Conservation (phyloP, 2,888 invertebrate species). For the Cheilosia scutellata region DNA sequence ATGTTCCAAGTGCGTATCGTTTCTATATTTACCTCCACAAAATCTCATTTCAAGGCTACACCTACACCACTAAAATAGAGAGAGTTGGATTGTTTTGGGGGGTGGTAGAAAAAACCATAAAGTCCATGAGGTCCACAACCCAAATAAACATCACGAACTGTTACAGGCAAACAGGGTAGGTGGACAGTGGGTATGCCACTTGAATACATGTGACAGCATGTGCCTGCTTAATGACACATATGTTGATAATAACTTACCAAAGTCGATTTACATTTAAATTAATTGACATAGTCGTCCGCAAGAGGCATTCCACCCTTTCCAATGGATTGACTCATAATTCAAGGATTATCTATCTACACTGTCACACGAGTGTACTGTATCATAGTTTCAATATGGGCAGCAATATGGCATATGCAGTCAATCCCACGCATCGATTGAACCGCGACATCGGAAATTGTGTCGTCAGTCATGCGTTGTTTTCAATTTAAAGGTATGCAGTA, state of each 20-base stretch:
- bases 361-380: neutral
- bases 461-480: slow-evolving; percentile 55
- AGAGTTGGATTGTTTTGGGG: too few relatives aligned
- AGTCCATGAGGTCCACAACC: slow-evolving; percentile 32
- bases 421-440: slow-evolving; percentile 49
- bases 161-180: neutral
- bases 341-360: slow-evolving; percentile 61
- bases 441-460: slow-evolving; percentile 66
- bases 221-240: slow-evolving; percentile 27
- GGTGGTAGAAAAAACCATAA: neutral
- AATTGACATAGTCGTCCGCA: slow-evolving; percentile 54
- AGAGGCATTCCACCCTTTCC: slow-evolving; percentile 26
- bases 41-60: neutral
- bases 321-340: slow-evolving; percentile 65
- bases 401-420: slow-evolving; percentile 7
- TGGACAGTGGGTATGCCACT: neutral
- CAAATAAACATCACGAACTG: neutral
- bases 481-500: slow-evolving; percentile 1
- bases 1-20: neutral
- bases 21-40: neutral
- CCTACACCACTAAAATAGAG: too few relatives aligned
- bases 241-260: slow-evolving; percentile 57
- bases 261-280: slow-evolving; percentile 72
- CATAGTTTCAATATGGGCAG: neutral
- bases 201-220: slow-evolving; percentile 24